A percentile compares a stretch with the other conserved stretches of the same genome.
Evolutionary conservation across 1,140 invertebrate species (phyloP).

Genomic region (Rhynchophorus ferrugineus): DNA sequence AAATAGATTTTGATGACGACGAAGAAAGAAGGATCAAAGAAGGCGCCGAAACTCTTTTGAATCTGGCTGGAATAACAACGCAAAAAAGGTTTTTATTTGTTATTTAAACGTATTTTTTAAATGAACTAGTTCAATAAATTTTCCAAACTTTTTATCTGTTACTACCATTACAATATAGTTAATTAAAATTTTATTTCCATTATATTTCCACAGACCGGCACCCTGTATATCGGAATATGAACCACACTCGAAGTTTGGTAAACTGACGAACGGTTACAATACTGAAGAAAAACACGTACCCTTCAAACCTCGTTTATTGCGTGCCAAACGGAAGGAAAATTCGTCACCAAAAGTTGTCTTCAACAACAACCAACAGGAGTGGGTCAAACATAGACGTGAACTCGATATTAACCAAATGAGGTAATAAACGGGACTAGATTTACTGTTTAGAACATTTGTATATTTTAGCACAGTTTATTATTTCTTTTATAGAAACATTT

Average conservation of each 20-base stretch:
- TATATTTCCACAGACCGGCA: constrained; percentile 23
- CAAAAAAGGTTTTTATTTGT: constrained; percentile 20
- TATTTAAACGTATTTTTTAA: neutral
- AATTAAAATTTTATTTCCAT: too few relatives aligned
- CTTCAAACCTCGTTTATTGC: constrained; percentile 34
- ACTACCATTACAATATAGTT: too few relatives aligned
- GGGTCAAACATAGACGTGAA: constrained; percentile 35
- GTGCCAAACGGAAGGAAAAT: constrained; percentile 35
- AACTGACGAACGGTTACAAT: constrained; percentile 8
- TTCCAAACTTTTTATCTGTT: too few relatives aligned
- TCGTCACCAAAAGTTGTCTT: constrained; percentile 23
- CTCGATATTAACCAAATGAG: constrained; percentile 33
- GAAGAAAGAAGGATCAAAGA: constrained; percentile 70
- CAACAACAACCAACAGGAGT: constrained; percentile 37
- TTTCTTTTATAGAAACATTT: constrained; percentile 7
- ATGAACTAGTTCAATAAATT: too few relatives aligned
- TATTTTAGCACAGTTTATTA: constrained; percentile 2
- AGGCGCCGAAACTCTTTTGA: constrained; percentile 69
- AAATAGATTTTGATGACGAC: constrained; percentile 50
- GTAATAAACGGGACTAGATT: constrained; percentile 29
- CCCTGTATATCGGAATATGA: constrained; percentile 12
- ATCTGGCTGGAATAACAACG: constrained; percentile 53
- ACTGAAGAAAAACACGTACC: constrained; percentile 29
- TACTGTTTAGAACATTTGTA: constrained; percentile 5
- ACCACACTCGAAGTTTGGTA: constrained; percentile 4